Conservation (phyloP, 2,113 vertebrate genomes). For the Tapirus terrestris region DNA sequence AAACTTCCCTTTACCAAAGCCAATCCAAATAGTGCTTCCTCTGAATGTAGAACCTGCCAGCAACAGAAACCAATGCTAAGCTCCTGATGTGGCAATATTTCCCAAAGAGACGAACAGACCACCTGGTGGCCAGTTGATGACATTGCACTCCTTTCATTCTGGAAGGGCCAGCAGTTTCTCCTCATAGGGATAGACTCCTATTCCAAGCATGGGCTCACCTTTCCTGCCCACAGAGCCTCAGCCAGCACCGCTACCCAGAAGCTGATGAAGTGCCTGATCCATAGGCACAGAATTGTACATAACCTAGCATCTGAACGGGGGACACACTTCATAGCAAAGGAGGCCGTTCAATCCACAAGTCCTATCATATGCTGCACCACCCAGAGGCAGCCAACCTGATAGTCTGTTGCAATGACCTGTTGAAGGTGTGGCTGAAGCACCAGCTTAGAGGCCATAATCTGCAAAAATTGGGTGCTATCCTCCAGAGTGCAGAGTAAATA, state of each 20-base stretch:
- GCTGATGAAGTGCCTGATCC: not conserved
- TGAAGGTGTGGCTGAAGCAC: not conserved
- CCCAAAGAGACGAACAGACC: not conserved
- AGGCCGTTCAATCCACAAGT: not conserved
- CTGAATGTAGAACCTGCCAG: not conserved
- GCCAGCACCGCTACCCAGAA: not conserved
- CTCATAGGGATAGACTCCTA: not conserved
- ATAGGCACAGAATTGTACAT: not conserved
- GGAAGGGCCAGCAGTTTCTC: not conserved
- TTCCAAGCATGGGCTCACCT: not conserved
- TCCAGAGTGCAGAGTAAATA: not conserved
- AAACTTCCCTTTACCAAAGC: not conserved
- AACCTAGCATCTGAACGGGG: not conserved
- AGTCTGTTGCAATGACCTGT: not conserved
- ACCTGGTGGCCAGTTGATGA: not conserved
- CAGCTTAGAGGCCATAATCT: not conserved
- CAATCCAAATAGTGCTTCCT: not conserved
- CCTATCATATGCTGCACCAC: too few species aligned
- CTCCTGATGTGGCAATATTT: not conserved
- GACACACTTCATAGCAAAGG: not conserved
- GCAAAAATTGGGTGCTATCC: not conserved
- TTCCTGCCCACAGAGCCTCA: not conserved
- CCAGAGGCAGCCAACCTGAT: not conserved
- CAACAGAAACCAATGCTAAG: not conserved
- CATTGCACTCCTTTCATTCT: not conserved